Base-by-base conservation (phyloP, 2,797 vertebrate species). In the Tympanoctomys barrerae region DNA sequence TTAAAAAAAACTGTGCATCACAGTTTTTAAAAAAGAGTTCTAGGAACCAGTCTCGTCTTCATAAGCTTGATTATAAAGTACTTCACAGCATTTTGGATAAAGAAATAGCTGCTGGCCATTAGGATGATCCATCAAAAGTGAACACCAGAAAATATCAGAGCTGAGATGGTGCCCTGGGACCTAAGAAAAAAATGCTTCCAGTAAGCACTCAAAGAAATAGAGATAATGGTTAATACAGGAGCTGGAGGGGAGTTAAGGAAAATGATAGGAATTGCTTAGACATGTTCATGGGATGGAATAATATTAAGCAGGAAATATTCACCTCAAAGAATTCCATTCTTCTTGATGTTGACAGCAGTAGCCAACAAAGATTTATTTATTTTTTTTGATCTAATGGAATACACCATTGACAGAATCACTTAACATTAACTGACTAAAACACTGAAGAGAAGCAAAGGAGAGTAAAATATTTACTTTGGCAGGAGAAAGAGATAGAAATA, bases 251-350 rank as follows among this genome's bases (percentile, higher is more conserved):
- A 96, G 36, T 21, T 49, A 73, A 90, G 33, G 64, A 46, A 92
- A 85, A 78, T 61, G 68, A 95, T 26, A 90, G 84, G 82, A 93
- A 90, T 96, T 94, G 87, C 59, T 96, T 96, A 86, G 90, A 91
- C 26, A 59, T 86, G 19, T 78, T 87, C 80, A 84, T 54, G 39
- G 61, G 62, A 89, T 57, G 79, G 46, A 84, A 64, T 89, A 77
- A 70, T 21, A 88, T 36, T 90, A 75, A 89, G 36, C 39, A 87
- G 59, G 13, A 28, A 75, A 92, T 78, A 78, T 85, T 92, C 52
- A 33, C 31, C n/a, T 96, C 80, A 89, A 75, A 84, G 83, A 28
- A 94, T 31, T 62, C 73, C 85, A 46, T 52, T 71, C 75, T 92
- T 87, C 33, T 77, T 77, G 71, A 85, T 87, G 61, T 71, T 96